Evolutionary conservation across 2,888 invertebrate genomes (phyloP), one percentile per base, ranked within the genome.

Genomic region (Drosophila falleni): DNA sequence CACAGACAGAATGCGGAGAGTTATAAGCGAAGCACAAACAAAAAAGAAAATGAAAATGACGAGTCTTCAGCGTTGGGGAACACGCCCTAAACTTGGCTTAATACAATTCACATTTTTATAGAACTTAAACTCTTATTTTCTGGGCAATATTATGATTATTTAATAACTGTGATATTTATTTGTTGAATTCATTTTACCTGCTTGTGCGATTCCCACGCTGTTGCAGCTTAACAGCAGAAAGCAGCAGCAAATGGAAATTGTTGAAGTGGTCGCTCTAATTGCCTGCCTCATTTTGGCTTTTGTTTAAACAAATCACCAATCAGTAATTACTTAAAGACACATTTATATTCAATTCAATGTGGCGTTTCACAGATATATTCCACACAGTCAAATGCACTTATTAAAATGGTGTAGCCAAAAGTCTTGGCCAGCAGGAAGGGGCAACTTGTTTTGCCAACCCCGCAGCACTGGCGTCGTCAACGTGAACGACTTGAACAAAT

Each of bases 71-170:
- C 73, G 71, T 76, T 81, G 84, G 73, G 86, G 89, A 78, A 89
- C 87, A 89, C 88, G 88, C 88, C 88, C 88, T 75, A 89, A 89
- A 65, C 80, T 65, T 81, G 85, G 80, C 86, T 89, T 80, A 80
- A 41, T 68, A 59, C 54, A 80, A 68, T 62, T 51, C 9, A 19
- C 19, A 47, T 59, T 63, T 79, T 67, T 69, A 70, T 68, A 49
- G 54, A 64, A 66, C 41, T 59, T n/a, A 37, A 33, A 31, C 26
- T 41, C 16, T 9, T n/a, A 6, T 29, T 31, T 33, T 49, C 10
- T 13, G 13, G 3, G 9, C 9, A 15, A 55, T 10, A 29, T 23
- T 19, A 5, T 3, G 13, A 13, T 29, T 1, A 29, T 5, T 39
- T 2, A n/a, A 39, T 11, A 31, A 37, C 39, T 39, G 19, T 33